Evolutionary conservation across 1,140 invertebrate species (phyloP).

Genomic region (Bombus ignitus): DNA sequence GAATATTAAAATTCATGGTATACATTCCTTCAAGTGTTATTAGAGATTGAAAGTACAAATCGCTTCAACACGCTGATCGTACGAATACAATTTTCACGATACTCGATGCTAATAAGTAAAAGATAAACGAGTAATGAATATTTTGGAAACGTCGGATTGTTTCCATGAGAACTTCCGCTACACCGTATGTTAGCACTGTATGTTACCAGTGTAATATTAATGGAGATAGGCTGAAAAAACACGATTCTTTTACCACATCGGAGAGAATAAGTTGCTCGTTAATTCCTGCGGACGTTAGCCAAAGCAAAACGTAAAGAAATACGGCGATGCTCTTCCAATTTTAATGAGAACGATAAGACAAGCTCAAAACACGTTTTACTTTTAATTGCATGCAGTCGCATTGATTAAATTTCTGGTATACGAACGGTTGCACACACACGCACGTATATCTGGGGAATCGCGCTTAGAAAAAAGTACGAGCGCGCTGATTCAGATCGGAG

Average conservation of each 20-base stretch:
- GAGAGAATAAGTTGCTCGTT: slow-evolving; percentile 9
- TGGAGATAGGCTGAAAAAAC: not conserved
- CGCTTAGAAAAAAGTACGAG: not conserved
- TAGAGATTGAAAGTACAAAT: not conserved
- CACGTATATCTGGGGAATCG: not conserved
- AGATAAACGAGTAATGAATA: slow-evolving; percentile 8
- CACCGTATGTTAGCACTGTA: not conserved
- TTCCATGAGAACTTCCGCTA: slow-evolving; percentile 37
- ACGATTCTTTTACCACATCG: not conserved
- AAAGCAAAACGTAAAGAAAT: not conserved
- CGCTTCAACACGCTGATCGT: no score
- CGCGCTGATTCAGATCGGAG: not conserved
- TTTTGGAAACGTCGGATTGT: slow-evolving; percentile 32
- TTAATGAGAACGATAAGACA: slow-evolving; percentile 17
- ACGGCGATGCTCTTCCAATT: not conserved
- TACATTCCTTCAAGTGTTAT: not conserved
- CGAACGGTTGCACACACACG: no score
- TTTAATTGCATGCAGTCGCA: slow-evolving; percentile 4
- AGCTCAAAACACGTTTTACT: slow-evolving; percentile 25
- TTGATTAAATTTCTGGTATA: not conserved
- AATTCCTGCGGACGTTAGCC: not conserved
- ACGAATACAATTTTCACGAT: not conserved
- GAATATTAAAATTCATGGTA: not conserved
- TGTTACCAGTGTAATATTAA: slow-evolving; percentile 1
- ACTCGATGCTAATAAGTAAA: not conserved